A percentile compares a stretch with the other conserved stretches of the same genome.
Conservation (phyloP, 1,140 invertebrate species). For the Cephus cinctus region DNA sequence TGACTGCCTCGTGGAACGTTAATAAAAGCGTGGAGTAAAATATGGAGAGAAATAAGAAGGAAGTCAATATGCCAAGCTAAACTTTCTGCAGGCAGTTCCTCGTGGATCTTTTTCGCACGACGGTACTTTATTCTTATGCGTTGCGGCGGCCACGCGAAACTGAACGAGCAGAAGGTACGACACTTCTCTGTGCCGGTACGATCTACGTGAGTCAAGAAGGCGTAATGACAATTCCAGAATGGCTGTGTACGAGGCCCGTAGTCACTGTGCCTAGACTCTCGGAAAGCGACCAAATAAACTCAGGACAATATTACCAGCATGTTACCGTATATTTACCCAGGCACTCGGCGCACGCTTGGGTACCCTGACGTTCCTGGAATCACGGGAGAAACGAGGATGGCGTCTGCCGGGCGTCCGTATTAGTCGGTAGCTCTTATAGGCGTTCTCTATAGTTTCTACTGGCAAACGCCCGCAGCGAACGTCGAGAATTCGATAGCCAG, state of each 20-base stretch:
- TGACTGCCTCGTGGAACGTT: too few species aligned
- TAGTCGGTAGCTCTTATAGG: slow-evolving; percentile 4
- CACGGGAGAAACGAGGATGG: neutral
- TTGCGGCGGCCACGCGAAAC: too few species aligned
- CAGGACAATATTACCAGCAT: slow-evolving; percentile 20
- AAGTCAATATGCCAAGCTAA: too few species aligned
- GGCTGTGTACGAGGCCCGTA: neutral
- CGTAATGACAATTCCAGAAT: too few species aligned
- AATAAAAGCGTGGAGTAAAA: too few species aligned
- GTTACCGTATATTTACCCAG: slow-evolving; percentile 12
- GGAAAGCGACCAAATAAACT: slow-evolving; percentile 12
- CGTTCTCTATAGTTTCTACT: slow-evolving; percentile 6
- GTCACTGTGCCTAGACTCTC: slow-evolving; percentile 2
- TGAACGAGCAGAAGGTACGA: slow-evolving; percentile 10
- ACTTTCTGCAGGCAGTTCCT: too few species aligned
- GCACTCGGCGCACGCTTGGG: slow-evolving; percentile 17
- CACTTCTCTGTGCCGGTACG: slow-evolving; percentile 9
- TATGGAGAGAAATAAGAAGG: too few species aligned
- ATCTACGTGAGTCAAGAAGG: too few species aligned
- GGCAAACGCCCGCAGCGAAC: slow-evolving; percentile 2
- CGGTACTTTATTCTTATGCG: too few species aligned
- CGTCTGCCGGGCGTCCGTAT: slow-evolving; percentile 3
- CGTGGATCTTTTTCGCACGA: too few species aligned
- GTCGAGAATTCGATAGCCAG: slow-evolving; percentile 12
- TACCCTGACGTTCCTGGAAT: slow-evolving; percentile 15